These are phyloP conservation scores for Zaprionus africanus DNA, from an alignment of 1,140 invertebrate genomes.

Conservation along the genomic window DNA sequence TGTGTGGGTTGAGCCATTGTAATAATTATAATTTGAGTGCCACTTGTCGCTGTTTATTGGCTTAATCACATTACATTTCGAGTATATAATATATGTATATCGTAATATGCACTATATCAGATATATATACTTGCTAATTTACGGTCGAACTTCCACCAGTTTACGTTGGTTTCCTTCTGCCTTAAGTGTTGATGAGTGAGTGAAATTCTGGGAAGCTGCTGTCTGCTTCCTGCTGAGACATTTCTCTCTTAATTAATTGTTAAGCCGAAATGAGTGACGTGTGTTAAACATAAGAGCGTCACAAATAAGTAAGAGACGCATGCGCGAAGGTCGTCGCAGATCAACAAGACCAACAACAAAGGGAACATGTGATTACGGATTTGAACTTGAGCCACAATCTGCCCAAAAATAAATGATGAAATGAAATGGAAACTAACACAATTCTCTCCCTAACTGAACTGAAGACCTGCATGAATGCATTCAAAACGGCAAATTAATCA, in stretches of 20 bases:
- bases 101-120: not conserved
- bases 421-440: slow-evolving; percentile 32
- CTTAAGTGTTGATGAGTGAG: slow-evolving; percentile 34
- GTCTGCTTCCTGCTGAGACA: slow-evolving; percentile 30
- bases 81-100: not conserved
- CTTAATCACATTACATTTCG: slow-evolving; percentile 37
- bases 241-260: slow-evolving; percentile 46
- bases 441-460: slow-evolving; percentile 20
- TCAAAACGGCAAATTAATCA: too few species aligned
- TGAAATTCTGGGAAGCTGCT: slow-evolving; percentile 31
- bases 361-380: slow-evolving; percentile 64
- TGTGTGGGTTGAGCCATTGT: slow-evolving; percentile 23
- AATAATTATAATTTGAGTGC: slow-evolving; percentile 35
- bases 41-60: slow-evolving; percentile 42
- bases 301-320: slow-evolving; percentile 36
- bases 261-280: slow-evolving; percentile 33
- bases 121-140: slow-evolving; percentile 45
- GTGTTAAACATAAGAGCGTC: not conserved
- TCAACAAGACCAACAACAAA: slow-evolving; percentile 26
- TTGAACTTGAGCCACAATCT: slow-evolving; percentile 75
- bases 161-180: slow-evolving; percentile 47
- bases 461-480: too few species aligned
- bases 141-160: slow-evolving; percentile 35
- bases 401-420: slow-evolving; percentile 32
- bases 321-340: slow-evolving; percentile 61